Percentiles rank a stretch among this genome's conserved stretches.
These are phyloP conservation scores for Hirudo medicinalis DNA, from an alignment of 1,140 invertebrate genomes.

Conservation along the genomic window DNA sequence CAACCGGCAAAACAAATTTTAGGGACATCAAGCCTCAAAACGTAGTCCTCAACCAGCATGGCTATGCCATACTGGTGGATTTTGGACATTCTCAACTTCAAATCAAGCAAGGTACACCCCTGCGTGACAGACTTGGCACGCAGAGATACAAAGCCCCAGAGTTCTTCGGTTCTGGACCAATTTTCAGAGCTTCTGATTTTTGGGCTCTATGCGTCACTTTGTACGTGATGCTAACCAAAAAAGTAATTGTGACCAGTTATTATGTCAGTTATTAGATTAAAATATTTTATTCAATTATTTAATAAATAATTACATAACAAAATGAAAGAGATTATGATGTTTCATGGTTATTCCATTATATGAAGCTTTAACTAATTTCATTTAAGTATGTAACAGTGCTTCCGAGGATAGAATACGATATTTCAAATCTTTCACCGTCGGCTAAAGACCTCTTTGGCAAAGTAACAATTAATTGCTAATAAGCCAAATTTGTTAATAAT, in stretches of 20 bases:
- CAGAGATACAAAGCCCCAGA: constrained; percentile 1
- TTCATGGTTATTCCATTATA: no score
- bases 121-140: background rate
- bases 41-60: background rate
- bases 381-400: no score
- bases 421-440: no score
- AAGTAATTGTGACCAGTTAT: background rate
- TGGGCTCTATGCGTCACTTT: constrained; percentile 1
- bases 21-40: constrained; percentile 6
- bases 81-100: constrained; percentile 1
- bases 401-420: no score
- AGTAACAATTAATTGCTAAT: no score
- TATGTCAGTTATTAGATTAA: background rate
- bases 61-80: background rate
- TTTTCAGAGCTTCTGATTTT: background rate
- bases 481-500: no score
- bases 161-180: background rate
- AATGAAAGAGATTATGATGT: background rate
- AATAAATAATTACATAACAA: background rate
- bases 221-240: background rate
- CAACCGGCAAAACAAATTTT: background rate
- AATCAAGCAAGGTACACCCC: background rate
- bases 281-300: background rate
- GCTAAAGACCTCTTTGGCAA: no score
- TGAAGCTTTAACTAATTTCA: background rate